Evolutionary conservation across 2,888 invertebrate species (phyloP).

Genomic region (Andrena fulva): DNA sequence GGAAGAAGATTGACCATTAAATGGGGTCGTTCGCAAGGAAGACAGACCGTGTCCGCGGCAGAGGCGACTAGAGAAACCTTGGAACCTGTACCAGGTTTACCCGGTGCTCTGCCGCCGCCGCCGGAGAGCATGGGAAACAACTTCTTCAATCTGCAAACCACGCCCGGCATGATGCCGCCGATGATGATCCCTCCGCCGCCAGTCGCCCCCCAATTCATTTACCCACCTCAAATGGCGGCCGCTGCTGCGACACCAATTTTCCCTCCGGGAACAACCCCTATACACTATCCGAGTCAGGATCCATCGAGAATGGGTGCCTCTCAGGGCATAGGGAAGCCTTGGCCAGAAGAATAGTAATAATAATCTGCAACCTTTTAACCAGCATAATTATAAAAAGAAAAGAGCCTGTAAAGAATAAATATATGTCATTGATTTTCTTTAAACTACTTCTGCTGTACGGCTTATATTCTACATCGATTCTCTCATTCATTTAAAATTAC

Average conservation of each 20-base stretch:
- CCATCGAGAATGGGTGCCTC: conserved; percentile 94
- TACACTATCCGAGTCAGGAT: conserved; percentile 99
- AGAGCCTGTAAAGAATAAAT: conserved; percentile 48
- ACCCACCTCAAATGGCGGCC: conserved; percentile 83
- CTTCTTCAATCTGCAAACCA: conserved; percentile 88
- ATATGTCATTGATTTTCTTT: conserved; percentile 47
- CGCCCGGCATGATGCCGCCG: conserved; percentile 81
- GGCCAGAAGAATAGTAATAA: conserved; percentile 81
- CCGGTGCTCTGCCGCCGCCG: conserved; percentile 89
- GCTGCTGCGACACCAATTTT: conserved; percentile 84
- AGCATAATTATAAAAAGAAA: conserved; percentile 23
- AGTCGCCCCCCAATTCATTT: conserved; percentile 85
- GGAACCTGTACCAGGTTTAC: conserved; percentile 92
- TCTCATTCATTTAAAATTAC: background rate
- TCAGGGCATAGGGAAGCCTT: conserved; percentile 83
- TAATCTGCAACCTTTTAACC: conserved; percentile 21
- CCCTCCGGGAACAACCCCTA: conserved; percentile 87
- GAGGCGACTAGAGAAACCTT: conserved; percentile 87
- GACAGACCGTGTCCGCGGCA: conserved; percentile 86
- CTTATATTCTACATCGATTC: background rate
- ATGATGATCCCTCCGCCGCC: conserved; percentile 85
- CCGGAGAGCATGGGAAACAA: conserved; percentile 88
- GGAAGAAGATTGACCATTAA: conserved; percentile 97
- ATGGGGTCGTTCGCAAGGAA: conserved; percentile 98
- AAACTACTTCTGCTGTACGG: background rate